These are phyloP conservation scores for Polydrusus tereticollis DNA, from an alignment of 2,888 invertebrate genomes.

Conservation along the genomic window DNA sequence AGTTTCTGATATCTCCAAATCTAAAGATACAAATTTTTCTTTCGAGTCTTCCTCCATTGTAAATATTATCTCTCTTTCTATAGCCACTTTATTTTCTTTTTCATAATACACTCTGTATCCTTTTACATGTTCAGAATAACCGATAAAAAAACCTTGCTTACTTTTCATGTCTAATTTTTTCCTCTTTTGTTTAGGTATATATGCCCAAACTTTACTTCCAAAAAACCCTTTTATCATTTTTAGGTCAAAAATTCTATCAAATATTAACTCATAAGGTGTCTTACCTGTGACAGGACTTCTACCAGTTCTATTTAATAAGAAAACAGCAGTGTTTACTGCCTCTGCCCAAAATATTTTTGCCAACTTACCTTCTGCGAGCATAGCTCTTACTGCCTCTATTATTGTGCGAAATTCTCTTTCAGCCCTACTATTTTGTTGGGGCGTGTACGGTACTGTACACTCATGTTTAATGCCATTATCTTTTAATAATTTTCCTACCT, in stretches of 20 bases:
- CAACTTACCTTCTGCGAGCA: conserved; percentile 22
- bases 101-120: conserved; percentile 22
- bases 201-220: background rate
- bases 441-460: conserved; percentile 45
- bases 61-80: no score
- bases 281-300: no score
- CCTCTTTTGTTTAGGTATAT: conserved; percentile 12
- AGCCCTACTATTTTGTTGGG: conserved; percentile 48
- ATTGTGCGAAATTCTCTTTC: conserved; percentile 48
- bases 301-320: no score
- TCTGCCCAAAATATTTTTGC: background rate
- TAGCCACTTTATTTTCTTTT: no score
- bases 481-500: conserved; percentile 43
- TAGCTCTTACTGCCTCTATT: conserved; percentile 30
- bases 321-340: conserved; percentile 18
- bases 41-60: no score
- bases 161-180: conserved; percentile 24
- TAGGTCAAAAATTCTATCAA: no score
- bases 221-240: no score
- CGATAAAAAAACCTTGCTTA: conserved; percentile 1
- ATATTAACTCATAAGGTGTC: no score
- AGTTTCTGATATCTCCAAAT: no score
- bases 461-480: conserved; percentile 22
- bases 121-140: conserved; percentile 17
- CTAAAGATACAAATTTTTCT: no score